phyloP scores from a whole-genome alignment of 2,888 invertebrate species.

The Scaptomyza flava region DNA sequence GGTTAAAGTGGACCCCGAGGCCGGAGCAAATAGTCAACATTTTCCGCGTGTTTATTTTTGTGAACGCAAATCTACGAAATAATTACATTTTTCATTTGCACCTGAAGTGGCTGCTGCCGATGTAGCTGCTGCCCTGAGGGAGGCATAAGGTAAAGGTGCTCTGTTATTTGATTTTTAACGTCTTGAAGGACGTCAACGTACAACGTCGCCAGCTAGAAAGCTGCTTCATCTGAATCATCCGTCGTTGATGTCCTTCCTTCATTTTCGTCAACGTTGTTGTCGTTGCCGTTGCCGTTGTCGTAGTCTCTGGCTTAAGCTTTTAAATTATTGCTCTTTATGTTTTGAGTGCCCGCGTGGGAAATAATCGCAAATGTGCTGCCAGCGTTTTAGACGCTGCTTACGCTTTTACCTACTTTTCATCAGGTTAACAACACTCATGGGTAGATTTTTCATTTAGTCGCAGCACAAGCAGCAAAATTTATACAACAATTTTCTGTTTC shows the following conservation, averaged over 20 bases:
- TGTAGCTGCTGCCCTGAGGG: constrained; percentile 1
- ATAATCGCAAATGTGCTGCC: constrained; percentile 76
- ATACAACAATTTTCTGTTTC: constrained; percentile 58
- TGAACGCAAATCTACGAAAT: constrained; percentile 76
- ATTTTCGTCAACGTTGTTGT: constrained; percentile 8
- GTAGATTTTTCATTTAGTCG: constrained; percentile 77
- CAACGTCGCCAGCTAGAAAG: constrained; percentile 5
- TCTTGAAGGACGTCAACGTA: constrained; percentile 51
- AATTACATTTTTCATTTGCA: constrained; percentile 81
- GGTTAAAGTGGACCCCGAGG: constrained; percentile 38
- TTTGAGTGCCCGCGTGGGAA: constrained; percentile 81
- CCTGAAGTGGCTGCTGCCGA: constrained; percentile 68
- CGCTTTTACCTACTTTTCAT: constrained; percentile 76
- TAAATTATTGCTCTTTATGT: constrained; percentile 81
- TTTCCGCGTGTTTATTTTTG: constrained; percentile 69
- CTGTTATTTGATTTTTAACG: constrained; percentile 56
- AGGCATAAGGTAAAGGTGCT: constrained; percentile 25
- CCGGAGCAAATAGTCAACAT: constrained; percentile 57
- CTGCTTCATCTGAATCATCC: constrained; percentile 35
- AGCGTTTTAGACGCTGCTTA: constrained; percentile 26
- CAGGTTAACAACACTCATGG: constrained; percentile 80
- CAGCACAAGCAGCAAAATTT: constrained; percentile 65
- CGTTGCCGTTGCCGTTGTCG: constrained; percentile 36
- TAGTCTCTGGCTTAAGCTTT: constrained; percentile 66
- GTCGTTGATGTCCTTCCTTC: constrained; percentile 26